These are phyloP conservation scores for Takifugu ocellatus DNA, from an alignment of 2,797 vertebrate species.

Conservation along the genomic window DNA sequence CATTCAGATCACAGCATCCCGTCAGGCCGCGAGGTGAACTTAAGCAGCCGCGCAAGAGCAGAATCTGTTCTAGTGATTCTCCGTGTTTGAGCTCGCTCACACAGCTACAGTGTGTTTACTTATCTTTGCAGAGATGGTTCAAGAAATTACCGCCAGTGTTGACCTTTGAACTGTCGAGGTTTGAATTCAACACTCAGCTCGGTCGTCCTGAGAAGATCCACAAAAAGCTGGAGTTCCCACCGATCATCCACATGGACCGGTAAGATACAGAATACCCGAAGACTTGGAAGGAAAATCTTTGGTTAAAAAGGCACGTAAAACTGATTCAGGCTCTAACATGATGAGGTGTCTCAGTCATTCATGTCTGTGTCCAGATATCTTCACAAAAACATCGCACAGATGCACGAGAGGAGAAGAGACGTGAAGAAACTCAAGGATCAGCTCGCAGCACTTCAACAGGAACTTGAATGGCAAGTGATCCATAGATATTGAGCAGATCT, in stretches of 20 bases:
- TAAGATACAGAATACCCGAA: conserved; percentile 55
- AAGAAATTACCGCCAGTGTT: conserved; percentile 92
- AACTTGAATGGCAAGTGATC: conserved; percentile 82
- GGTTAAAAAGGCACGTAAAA: neutral
- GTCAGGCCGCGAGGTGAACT: conserved; percentile 85
- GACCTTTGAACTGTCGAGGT: conserved; percentile 96
- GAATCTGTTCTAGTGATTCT: neutral
- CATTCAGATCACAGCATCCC: conserved; percentile 75
- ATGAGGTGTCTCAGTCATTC: neutral
- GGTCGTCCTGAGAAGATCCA: conserved; percentile 98
- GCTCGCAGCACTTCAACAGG: conserved; percentile 83
- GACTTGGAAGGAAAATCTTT: no score
- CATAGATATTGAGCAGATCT: neutral
- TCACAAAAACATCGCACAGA: conserved; percentile 85
- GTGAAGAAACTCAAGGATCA: conserved; percentile 85
- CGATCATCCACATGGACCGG: conserved; percentile 97
- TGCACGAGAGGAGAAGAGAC: conserved; percentile 84
- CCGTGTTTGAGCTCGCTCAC: neutral
- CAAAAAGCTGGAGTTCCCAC: conserved; percentile 94
- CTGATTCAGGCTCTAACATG: neutral
- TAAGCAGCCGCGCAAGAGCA: no score
- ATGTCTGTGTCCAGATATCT: conserved; percentile 80
- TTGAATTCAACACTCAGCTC: conserved; percentile 95
- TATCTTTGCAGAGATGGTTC: conserved; percentile 88
- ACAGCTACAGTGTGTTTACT: conserved; percentile 15